Evolutionary conservation across 2,888 invertebrate species (phyloP), one percentile per base, ranked within the genome.

Genomic region (Epinotia brunnichana): DNA sequence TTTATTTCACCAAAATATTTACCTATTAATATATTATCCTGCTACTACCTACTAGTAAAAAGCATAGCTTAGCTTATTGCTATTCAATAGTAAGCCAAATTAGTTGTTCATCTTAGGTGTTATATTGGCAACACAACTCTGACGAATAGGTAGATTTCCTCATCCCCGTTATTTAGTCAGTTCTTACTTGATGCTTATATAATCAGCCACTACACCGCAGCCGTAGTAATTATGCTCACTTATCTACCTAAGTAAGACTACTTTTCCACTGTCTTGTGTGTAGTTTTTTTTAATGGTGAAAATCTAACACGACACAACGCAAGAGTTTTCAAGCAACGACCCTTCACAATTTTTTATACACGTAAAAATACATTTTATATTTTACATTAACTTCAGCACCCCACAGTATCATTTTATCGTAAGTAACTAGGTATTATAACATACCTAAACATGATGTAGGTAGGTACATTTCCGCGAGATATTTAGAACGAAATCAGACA

Each of bases 51-150:
- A 15, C 48, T 24, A 53, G 51, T 62, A 67, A 61, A 19, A 67
- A 66, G 80, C 80, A 79, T 83, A 80, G 85, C 83, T 79, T 80
- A 84, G 88, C 88, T 87, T 88, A 68, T 80, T 74, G 83, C 83
- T 79, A 79, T 56, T 21, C 35, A 71, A 71, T 60, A 69, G 73
- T 59, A 35, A 60, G 73, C 69, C 70, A 62, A 74, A 64, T 63
- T 77, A 74, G 66, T 62, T 64, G 56, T 54, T 24, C 19, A 61
- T 66, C 76, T 75, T 51, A 59, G n/a, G 21, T 57, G 19, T 35
- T 15, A 39, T 48, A 17, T 66, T 66, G 24, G n/a, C 39, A 48
- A 57, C 48, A 21, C n/a, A 56, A 15, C 29, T 56, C 48, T 13
- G 44, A 44, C 7, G n/a, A 48, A 21, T 60, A 69, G 29, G 13